Percentiles rank a stretch among this genome's conserved stretches.
Evolutionary conservation across 1,140 invertebrate species (phyloP).

Genomic region (Cheumatopsyche charites): DNA sequence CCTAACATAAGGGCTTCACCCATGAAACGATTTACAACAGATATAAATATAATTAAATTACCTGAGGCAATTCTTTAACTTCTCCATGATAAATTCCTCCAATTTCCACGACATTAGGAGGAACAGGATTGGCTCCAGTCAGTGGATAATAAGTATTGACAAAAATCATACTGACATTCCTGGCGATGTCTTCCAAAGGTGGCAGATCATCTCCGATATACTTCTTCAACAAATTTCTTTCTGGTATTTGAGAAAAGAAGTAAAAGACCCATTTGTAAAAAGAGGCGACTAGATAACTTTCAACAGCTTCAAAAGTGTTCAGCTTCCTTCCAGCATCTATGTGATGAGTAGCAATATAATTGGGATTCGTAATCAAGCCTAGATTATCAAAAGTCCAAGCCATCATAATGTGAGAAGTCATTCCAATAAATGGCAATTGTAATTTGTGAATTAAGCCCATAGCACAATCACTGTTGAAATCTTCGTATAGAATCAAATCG

Average conservation of each 20-base stretch:
- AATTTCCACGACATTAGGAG: conserved; percentile 66
- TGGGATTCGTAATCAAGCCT: conserved; percentile 64
- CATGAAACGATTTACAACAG: too few species aligned
- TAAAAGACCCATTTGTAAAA: conserved; percentile 54
- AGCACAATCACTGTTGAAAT: conserved; percentile 74
- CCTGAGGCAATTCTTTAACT: neutral
- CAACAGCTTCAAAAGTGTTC: conserved; percentile 58
- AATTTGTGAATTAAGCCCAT: conserved; percentile 67
- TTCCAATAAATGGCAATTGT: conserved; percentile 66
- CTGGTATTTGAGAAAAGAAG: conserved; percentile 53
- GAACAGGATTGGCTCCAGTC: conserved; percentile 58
- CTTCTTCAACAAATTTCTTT: conserved; percentile 57
- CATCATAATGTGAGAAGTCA: conserved; percentile 64
- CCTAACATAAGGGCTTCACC: too few species aligned
- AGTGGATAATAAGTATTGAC: conserved; percentile 65
- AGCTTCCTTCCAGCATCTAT: conserved; percentile 63
- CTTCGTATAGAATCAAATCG: conserved; percentile 71
- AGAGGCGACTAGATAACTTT: conserved; percentile 54
- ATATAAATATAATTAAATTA: conserved; percentile 10
- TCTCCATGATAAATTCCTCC: conserved; percentile 62
- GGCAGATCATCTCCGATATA: conserved; percentile 65
- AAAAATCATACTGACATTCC: conserved; percentile 62
- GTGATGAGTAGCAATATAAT: conserved; percentile 64
- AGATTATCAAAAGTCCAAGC: conserved; percentile 65
- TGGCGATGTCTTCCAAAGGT: conserved; percentile 59